Evolutionary conservation across 2,797 vertebrate species (phyloP), one percentile per base, ranked within the genome.

Genomic region (Sebastes goodei): DNA sequence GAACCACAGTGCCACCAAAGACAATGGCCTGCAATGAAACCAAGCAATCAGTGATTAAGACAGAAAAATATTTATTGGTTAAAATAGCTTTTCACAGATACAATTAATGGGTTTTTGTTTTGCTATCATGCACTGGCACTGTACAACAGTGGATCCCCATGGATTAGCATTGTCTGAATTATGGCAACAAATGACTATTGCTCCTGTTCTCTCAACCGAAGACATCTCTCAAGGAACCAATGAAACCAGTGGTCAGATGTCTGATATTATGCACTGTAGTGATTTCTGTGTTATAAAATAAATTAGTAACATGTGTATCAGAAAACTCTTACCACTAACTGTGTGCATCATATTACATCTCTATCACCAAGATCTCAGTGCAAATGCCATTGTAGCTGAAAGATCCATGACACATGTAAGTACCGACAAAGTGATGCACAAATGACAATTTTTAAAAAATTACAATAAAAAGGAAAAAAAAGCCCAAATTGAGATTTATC

Each of bases 51-150:
- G 59, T 62, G 4, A 33, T 85, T 93, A 90, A 89, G 92, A 95
- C 94, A 94, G 92, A 94, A 97, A 97, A 96, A 97, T 96, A 64
- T 64, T 99, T 99, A 99, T 99, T 99, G 97, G 97, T 97, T 98
- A 98, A 98, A 96, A 95, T 93, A 95, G 84, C 80, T 89, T 89
- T 97, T 96, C 97, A 96, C 96, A 96, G 95, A 97, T 96, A 97
- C 95, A 95, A 96, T 95, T 68, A 83, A 96, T 91, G 92, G 92
- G 12, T 91, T 94, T 64, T 64, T 89, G 75, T 93, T 88, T 95
- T 94, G 94, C 93, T 93, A 92, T 96, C 95, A 97, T 96, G 96
- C 95, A 95, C 95, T 93, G 95, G 94, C 96, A 96, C 95, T 96
- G 94, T 94, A 94, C 88, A 95, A 97, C 97, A 97, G 96, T 95